Evolutionary conservation across 2,888 invertebrate genomes (phyloP).

Genomic region (Lithophane leautieri): DNA sequence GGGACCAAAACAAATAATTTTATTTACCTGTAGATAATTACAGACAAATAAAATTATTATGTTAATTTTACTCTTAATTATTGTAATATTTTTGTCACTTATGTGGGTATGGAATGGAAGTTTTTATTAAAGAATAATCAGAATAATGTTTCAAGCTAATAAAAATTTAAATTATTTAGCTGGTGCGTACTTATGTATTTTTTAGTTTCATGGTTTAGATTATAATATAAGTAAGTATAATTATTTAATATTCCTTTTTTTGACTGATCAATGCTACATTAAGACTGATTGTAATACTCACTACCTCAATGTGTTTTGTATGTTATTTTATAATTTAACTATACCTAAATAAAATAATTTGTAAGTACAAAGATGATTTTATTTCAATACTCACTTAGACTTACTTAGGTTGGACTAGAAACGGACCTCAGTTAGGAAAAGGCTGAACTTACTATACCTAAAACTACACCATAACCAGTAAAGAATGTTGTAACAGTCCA

Average conservation of each 20-base stretch:
- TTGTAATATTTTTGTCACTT: slow-evolving; percentile 1
- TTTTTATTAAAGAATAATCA: neutral
- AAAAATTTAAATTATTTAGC: neutral
- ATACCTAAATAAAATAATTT: slow-evolving; percentile 42
- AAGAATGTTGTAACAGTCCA: neutral
- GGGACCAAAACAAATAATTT: slow-evolving; percentile 16
- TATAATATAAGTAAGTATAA: neutral
- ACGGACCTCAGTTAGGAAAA: too few species aligned
- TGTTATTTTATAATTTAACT: slow-evolving; percentile 39
- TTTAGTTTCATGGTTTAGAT: slow-evolving; percentile 36
- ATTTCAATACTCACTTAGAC: neutral
- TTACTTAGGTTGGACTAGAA: too few species aligned
- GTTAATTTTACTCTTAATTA: neutral
- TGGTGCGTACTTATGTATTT: slow-evolving; percentile 35
- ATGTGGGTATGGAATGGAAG: neutral
- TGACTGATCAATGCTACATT: slow-evolving; percentile 41
- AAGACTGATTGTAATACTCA: slow-evolving; percentile 70
- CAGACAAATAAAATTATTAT: neutral
- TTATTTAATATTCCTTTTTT: neutral
- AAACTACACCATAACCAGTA: neutral
- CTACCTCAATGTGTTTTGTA: slow-evolving; percentile 59
- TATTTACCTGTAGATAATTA: slow-evolving; percentile 2
- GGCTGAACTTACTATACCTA: neutral
- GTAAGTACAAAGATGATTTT: slow-evolving; percentile 23
- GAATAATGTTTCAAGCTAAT: neutral